Conservation (phyloP, 2,113 vertebrate species). For the Petaurus breviceps region DNA sequence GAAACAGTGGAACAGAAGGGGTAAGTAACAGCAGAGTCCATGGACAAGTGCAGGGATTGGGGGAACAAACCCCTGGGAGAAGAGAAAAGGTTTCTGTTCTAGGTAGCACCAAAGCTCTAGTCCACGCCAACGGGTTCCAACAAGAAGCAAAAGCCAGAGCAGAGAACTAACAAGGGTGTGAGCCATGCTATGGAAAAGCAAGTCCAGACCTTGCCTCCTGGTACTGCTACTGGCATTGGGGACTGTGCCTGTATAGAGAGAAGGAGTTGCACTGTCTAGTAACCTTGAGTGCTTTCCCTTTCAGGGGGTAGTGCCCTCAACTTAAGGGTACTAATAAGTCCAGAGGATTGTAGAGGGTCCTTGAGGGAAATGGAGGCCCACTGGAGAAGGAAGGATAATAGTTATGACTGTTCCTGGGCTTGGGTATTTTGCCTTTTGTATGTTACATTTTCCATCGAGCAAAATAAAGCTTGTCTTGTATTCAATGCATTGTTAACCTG, state of each 20-base stretch:
- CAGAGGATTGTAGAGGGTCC: background rate
- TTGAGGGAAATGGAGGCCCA: background rate
- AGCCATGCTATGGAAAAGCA: background rate
- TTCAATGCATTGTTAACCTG: background rate
- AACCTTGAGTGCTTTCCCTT: background rate
- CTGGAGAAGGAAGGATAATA: background rate
- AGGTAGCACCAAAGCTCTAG: background rate
- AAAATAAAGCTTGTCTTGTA: background rate
- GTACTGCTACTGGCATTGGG: background rate
- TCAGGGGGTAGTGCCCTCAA: background rate
- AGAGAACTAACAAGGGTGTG: background rate
- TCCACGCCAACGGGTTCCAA: background rate
- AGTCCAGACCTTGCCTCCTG: background rate
- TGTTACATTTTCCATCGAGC: background rate
- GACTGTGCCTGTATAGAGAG: background rate
- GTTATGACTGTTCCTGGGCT: background rate
- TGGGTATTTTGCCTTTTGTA: too few species aligned
- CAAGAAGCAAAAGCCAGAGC: background rate
- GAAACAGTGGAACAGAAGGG: background rate
- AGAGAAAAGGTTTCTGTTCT: background rate
- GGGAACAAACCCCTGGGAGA: background rate
- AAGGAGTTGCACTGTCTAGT: too few species aligned
- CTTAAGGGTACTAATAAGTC: background rate
- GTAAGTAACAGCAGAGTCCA: background rate
- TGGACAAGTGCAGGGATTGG: background rate